A percentile compares a stretch with the other conserved stretches of the same genome.
These are phyloP conservation scores for Callosobruchus maculatus DNA, from an alignment of 2,888 invertebrate genomes.

Conservation along the genomic window DNA sequence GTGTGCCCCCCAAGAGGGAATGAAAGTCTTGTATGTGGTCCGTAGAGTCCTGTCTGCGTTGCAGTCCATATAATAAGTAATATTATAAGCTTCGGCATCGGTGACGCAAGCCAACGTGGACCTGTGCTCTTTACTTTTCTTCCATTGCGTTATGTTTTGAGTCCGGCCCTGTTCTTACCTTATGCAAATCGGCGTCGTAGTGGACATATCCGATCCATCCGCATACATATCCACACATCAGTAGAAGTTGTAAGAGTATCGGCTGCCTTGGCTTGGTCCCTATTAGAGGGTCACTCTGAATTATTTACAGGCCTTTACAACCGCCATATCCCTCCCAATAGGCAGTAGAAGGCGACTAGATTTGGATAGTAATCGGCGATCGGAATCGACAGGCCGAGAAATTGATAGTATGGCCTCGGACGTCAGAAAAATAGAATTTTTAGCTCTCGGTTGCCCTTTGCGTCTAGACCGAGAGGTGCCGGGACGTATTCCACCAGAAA, in stretches of 20 bases:
- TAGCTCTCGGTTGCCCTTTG: neutral
- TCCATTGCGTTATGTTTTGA: neutral
- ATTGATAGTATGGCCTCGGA: neutral
- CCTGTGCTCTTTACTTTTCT: too few species aligned
- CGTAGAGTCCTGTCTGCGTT: too few species aligned
- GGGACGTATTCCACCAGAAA: too few species aligned
- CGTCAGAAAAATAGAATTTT: neutral
- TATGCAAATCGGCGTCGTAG: conserved; percentile 32
- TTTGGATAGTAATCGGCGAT: neutral
- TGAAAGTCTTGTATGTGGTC: too few species aligned
- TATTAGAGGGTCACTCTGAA: conserved; percentile 48
- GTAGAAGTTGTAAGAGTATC: conserved; percentile 44
- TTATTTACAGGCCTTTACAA: conserved; percentile 48
- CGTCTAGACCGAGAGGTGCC: neutral
- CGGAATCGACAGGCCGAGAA: neutral
- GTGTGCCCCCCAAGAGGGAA: too few species aligned
- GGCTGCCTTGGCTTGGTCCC: conserved; percentile 27
- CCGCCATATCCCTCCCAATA: conserved; percentile 42
- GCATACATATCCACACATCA: conserved; percentile 25
- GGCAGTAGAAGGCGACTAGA: conserved; percentile 13
- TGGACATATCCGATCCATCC: conserved; percentile 15
- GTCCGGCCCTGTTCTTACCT: conserved; percentile 22
- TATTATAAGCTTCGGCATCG: too few species aligned
- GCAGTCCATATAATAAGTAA: too few species aligned
- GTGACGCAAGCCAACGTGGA: too few species aligned